Conservation (phyloP, 2,888 invertebrate genomes). For the Caradrina kadenii region DNA sequence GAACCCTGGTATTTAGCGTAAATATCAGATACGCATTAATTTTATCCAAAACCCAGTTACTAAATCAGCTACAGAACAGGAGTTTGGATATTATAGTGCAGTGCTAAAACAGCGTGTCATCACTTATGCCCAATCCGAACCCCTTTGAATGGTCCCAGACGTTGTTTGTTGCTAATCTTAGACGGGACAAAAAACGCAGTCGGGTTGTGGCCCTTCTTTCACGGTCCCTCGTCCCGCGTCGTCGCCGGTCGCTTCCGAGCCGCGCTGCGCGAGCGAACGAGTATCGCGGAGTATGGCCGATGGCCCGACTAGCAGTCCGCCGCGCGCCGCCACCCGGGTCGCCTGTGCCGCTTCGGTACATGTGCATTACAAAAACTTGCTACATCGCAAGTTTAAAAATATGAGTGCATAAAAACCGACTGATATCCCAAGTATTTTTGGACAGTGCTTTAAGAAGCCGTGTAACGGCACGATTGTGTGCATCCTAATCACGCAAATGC, state of each 20-base stretch:
- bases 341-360: constrained; percentile 71
- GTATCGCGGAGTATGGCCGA: constrained; percentile 36
- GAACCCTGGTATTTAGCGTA: constrained; percentile 42
- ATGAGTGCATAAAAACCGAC: constrained; percentile 74
- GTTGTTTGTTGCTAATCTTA: constrained; percentile 85
- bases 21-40: constrained; percentile 25
- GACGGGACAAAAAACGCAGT: constrained; percentile 85
- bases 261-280: constrained; percentile 59
- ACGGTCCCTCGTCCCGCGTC: constrained; percentile 76
- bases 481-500: constrained; percentile 80
- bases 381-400: constrained; percentile 75
- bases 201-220: constrained; percentile 84
- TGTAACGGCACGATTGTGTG: constrained; percentile 76
- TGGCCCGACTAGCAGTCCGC: constrained; percentile 73
- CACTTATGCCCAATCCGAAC: constrained; percentile 57
- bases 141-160: constrained; percentile 77
- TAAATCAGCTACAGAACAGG: constrained; percentile 20
- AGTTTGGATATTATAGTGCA: constrained; percentile 2
- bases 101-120: constrained; percentile 33
- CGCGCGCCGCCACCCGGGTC: constrained; percentile 78
- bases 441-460: constrained; percentile 74
- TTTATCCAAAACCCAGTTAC: constrained; percentile 27
- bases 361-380: constrained; percentile 72
- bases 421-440: constrained; percentile 75
- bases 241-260: constrained; percentile 68